Evolutionary conservation across 2,113 vertebrate genomes (phyloP), one percentile per base, ranked within the genome.

Genomic region (Ammodytes marinus): DNA sequence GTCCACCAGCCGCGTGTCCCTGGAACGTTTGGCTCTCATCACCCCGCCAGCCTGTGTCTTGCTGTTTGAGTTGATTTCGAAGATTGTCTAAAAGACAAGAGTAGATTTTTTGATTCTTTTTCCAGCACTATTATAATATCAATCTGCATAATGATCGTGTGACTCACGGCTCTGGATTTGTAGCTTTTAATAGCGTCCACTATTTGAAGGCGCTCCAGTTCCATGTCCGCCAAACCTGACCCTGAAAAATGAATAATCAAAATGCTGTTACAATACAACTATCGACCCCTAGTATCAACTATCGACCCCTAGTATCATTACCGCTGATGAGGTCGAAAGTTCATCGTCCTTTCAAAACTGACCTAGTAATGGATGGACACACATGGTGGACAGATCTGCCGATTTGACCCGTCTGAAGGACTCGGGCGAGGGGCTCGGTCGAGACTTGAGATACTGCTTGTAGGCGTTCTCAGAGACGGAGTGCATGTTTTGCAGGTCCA

Each of bases 11-110:
- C 55, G 89, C 0, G 0, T 49, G 93, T 99, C 96, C 0, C 89
- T 96, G 53, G 90, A 94, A 6, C 98, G 95, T 87, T 98, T 99
- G 0, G 95, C 92, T 0, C 96, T 92, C 98, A 99, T 99, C 80
- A 99, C 92, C 12, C 95, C 94, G 39, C 97, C 94, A 82, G 97
- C 96, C 0, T 40, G 39, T 0, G 96, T 97, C 63, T 97, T 97
- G 75, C 93, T 96, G 0, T 87, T 97, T n/a, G 98, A 94, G 0
- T 97, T 98, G 94, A 99, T 98, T 94, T 99, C 98, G 10, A 99
- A 99, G 88, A 99, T 99, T 1, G 98, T 99, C 98, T 99, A 81
- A 73, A 37, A 53, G 39, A 79, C 5, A 11, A 15, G 69, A 42
- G 1, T 5, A 35, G 4, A 40, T 14, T 3, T 6, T 59, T 27